These are phyloP conservation scores for Gobio occitaniae DNA, from an alignment of 2,797 vertebrate species.

Conservation along the genomic window DNA sequence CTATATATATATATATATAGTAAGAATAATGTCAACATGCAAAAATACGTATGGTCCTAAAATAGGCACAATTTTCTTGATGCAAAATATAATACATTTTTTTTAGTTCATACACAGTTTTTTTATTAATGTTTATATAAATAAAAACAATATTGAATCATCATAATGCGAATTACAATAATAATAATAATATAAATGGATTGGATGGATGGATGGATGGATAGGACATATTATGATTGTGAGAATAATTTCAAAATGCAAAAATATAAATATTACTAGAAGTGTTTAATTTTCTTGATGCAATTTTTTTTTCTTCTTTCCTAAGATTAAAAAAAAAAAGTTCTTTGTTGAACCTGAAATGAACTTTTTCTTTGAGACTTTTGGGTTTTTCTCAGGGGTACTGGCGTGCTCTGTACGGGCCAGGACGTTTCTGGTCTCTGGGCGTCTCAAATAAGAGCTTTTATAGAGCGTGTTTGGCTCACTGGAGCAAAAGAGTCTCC, in stretches of 20 bases:
- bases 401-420: not conserved
- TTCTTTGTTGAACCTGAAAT: not conserved
- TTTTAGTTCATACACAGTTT: no score
- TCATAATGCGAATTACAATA: not conserved
- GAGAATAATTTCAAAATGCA: not conserved
- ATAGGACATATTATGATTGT: no score
- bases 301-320: no score
- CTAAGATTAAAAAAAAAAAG: not conserved
- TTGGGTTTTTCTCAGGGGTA: slow-evolving; percentile 9
- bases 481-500: not conserved
- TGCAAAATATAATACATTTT: no score
- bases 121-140: no score
- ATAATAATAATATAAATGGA: not conserved
- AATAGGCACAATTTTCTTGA: no score
- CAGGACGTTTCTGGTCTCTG: slow-evolving; percentile 8
- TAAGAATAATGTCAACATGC: no score
- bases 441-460: not conserved
- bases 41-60: no score
- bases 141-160: not conserved
- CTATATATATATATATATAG: no score
- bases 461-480: slow-evolving; percentile 14
- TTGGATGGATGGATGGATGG: no score
- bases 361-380: slow-evolving; percentile 20
- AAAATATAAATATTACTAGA: not conserved
- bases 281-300: not conserved